Evolutionary conservation across 2,888 invertebrate species (phyloP).

Genomic region (Augiades crinisus): DNA sequence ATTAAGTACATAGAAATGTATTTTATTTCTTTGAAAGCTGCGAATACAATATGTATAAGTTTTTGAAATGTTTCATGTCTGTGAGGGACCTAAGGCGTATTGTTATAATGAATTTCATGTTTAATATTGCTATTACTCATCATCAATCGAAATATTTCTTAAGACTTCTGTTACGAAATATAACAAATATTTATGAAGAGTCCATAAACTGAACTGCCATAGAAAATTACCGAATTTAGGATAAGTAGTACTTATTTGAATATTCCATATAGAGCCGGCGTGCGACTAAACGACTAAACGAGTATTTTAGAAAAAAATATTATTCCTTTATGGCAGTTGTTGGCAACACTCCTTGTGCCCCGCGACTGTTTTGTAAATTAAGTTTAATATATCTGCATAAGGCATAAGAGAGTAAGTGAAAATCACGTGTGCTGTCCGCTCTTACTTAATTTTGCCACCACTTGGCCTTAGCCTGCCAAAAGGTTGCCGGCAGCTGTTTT

Average conservation of each 20-base stretch:
- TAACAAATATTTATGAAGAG: background rate
- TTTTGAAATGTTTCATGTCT: background rate
- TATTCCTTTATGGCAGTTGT: too few relatives aligned
- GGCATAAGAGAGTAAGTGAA: too few relatives aligned
- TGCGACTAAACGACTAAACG: background rate
- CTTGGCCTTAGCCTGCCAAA: too few relatives aligned
- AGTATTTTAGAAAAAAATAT: background rate
- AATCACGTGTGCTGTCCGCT: too few relatives aligned
- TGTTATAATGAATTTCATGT: background rate
- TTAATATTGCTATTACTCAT: too few relatives aligned
- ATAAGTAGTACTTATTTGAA: background rate
- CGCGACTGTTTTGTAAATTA: too few relatives aligned
- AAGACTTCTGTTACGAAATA: background rate
- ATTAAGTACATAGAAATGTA: too few relatives aligned
- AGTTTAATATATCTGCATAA: too few relatives aligned
- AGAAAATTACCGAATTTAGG: background rate
- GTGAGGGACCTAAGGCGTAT: background rate
- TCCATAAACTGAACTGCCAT: conserved; percentile 14
- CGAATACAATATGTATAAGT: background rate
- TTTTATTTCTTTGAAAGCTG: too few relatives aligned
- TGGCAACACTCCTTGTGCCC: too few relatives aligned
- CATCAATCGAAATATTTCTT: background rate
- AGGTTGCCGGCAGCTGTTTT: too few relatives aligned
- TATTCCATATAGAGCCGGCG: background rate
- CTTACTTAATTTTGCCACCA: too few relatives aligned